These are phyloP conservation scores for Caenorhabditis remanei DNA, from an alignment of 1,140 invertebrate genomes.

Conservation along the genomic window DNA sequence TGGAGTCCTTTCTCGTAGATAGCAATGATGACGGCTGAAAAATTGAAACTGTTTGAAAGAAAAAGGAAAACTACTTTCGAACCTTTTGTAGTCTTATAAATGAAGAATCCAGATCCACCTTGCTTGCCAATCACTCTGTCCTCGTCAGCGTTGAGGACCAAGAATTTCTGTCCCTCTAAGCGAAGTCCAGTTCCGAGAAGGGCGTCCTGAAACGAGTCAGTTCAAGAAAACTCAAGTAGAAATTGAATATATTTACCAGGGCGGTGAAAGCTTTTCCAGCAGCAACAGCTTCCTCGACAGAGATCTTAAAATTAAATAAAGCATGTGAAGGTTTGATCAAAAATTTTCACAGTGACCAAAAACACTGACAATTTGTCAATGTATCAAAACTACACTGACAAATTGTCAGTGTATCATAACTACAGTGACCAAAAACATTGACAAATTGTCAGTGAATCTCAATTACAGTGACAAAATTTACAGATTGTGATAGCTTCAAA, in stretches of 20 bases:
- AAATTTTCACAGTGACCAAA: no score
- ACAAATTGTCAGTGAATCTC: not conserved
- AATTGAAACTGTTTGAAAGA: not conserved
- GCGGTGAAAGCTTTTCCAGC: slow-evolving; percentile 74
- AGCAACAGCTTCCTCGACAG: slow-evolving; percentile 66
- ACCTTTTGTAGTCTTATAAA: slow-evolving; percentile 77
- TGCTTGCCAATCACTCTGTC: slow-evolving; percentile 75
- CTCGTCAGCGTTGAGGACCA: slow-evolving; percentile 73
- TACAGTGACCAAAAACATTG: slow-evolving; percentile 34
- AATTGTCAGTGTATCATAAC: no score
- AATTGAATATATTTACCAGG: not conserved
- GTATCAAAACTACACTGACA: no score
- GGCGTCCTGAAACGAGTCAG: slow-evolving; percentile 62
- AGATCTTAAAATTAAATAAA: slow-evolving; percentile 11
- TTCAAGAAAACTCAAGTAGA: not conserved
- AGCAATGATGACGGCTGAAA: slow-evolving; percentile 76
- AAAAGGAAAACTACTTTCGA: not conserved
- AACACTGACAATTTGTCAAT: no score
- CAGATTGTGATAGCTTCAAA: not conserved
- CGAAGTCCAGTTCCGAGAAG: slow-evolving; percentile 72
- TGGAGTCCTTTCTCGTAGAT: slow-evolving; percentile 76
- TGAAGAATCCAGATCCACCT: slow-evolving; percentile 71
- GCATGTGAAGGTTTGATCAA: not conserved
- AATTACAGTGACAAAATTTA: no score
- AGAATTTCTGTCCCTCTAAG: slow-evolving; percentile 76